These are phyloP conservation scores for Noctua janthe DNA, from an alignment of 2,888 invertebrate genomes.

Conservation along the genomic window DNA sequence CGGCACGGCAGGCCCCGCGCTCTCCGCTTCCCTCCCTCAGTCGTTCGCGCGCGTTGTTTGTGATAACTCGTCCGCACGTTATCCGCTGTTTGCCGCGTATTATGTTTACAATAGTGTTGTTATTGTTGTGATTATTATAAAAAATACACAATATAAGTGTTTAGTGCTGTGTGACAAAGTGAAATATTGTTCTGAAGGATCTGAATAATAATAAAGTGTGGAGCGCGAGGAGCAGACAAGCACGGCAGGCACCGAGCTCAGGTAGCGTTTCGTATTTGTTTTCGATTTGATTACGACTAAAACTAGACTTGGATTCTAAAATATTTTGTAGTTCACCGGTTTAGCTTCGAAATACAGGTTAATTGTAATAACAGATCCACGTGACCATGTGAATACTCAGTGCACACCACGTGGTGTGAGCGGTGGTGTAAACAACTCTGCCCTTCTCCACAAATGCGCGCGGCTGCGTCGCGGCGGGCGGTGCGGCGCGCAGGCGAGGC, in stretches of 20 bases:
- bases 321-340: slow-evolving; percentile 69
- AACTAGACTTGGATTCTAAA: slow-evolving; percentile 69
- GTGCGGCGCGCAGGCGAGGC: slow-evolving; percentile 30
- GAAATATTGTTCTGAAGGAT: slow-evolving; percentile 68
- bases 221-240: slow-evolving; percentile 79
- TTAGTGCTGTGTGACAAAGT: slow-evolving; percentile 80
- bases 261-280: slow-evolving; percentile 86
- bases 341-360: slow-evolving; percentile 73
- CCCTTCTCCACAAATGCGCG: slow-evolving; percentile 73
- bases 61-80: slow-evolving; percentile 76
- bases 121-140: slow-evolving; percentile 79
- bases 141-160: slow-evolving; percentile 77
- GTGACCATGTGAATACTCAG: slow-evolving; percentile 80
- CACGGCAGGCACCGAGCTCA: slow-evolving; percentile 88
- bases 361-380: slow-evolving; percentile 80
- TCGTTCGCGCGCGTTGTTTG: slow-evolving; percentile 86
- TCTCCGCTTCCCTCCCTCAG: slow-evolving; percentile 73
- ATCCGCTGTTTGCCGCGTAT: slow-evolving; percentile 80
- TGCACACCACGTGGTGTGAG: slow-evolving; percentile 86
- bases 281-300: slow-evolving; percentile 82
- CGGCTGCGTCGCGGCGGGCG: slow-evolving; percentile 56
- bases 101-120: slow-evolving; percentile 87
- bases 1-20: slow-evolving; percentile 81
- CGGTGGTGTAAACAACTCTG: slow-evolving; percentile 84
- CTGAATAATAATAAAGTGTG: slow-evolving; percentile 74